Base-by-base conservation (phyloP, 2,888 invertebrate species). In the Stenurella melanura region DNA sequence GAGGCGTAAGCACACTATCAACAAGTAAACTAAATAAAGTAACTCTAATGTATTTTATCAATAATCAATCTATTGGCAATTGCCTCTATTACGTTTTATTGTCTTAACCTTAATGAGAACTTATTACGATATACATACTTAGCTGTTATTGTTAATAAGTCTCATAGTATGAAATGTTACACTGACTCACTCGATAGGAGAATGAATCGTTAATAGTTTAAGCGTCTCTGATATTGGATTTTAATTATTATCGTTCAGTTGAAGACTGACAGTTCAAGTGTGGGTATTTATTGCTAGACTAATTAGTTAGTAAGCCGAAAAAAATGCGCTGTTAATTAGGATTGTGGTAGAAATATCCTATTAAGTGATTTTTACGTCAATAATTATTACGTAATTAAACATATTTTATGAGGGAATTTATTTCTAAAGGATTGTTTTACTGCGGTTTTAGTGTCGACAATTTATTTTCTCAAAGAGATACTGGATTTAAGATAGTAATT, bases 21-120 rank as follows among this genome's bases (percentile, higher is more conserved):
- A 50, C 21, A 50, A 50, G 50, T n/a, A 10, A 54, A 67, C 26
- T 54, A 67, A 66, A 67, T 17, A 21, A n/a, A 21, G 19, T 50
- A 15, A 60, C n/a, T 7, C n/a, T 56, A 67, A 54, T 30, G 26
- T 6, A 15, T 17, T 67, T 67, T 67, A n/a, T 54, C 67, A 30
- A 54, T 67, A 50, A 67, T 54, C 56, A 30, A n/a, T 56, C 54
- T 15, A 67, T 21, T 3, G 26, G 7, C 21, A 26, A 67, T 56
- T 19, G 66, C 12, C 9, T 26, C n/a, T 17, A 50, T n/a, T 50
- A 42, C 12, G 4, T 26, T 67, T 67, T 67, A 67, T 56, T 67
- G 67, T 67, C 54, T 67, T 10, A 56, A 67, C 21, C 54, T 67
- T 56, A 56, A 54, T 54, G 18, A 67, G n/a, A n/a, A 63, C 34